These are phyloP conservation scores for Uromys caudimaculatus DNA, from an alignment of 2,797 vertebrate species.

Conservation along the genomic window DNA sequence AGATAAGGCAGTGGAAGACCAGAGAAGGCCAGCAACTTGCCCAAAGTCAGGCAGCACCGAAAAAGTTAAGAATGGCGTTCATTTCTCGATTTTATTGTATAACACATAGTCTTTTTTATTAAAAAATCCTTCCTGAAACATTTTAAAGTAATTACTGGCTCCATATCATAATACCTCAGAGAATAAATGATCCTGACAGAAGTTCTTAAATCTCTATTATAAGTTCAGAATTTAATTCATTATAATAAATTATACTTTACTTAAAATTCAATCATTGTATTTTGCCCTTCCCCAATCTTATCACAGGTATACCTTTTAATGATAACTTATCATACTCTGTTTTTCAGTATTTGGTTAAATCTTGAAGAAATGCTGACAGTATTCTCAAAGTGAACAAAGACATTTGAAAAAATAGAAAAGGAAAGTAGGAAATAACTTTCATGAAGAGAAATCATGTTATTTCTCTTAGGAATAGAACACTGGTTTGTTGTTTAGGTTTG, in stretches of 20 bases:
- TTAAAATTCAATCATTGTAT: constrained; percentile 28
- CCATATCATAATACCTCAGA: not conserved
- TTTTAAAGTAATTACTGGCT: constrained; percentile 8
- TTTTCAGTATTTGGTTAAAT: constrained; percentile 54
- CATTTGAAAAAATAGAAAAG: constrained; percentile 31
- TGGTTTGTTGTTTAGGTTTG: constrained; percentile 63
- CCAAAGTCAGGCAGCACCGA: not conserved
- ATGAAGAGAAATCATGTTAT: constrained; percentile 41
- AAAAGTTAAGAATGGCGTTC: not conserved
- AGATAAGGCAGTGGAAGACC: not conserved
- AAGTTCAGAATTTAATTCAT: constrained; percentile 44
- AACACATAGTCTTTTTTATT: not conserved
- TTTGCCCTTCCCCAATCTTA: not conserved
- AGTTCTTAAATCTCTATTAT: constrained; percentile 22
- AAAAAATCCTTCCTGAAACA: not conserved
- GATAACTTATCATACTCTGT: not conserved
- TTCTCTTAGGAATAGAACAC: constrained; percentile 48
- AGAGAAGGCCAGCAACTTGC: constrained; percentile 19
- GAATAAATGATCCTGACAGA: constrained; percentile 2
- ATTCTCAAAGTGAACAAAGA: constrained; percentile 43
- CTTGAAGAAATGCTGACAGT: constrained; percentile 52
- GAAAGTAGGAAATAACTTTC: constrained; percentile 33
- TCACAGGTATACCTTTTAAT: constrained; percentile 21
- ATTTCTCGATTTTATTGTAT: constrained; percentile 4
- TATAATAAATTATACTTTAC: constrained; percentile 45